phyloP scores from a whole-genome alignment of 1,140 invertebrate genomes.

The Potamilus streckersoni region DNA sequence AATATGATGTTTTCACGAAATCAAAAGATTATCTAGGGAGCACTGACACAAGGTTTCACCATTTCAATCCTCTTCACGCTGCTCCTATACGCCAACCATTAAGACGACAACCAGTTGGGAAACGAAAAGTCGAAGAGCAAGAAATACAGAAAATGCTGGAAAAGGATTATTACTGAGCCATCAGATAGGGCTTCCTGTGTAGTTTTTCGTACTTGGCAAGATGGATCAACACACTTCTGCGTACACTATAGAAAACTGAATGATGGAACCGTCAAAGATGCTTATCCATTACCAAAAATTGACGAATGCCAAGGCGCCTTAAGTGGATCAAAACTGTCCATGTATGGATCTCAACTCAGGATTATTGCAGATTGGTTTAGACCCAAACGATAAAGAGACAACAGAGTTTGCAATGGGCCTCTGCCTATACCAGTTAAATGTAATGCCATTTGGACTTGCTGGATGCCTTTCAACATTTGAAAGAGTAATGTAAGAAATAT shows the following conservation, averaged over 20 bases:
- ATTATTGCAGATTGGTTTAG: slow-evolving; percentile 55
- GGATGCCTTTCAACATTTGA: slow-evolving; percentile 38
- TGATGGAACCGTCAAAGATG: slow-evolving; percentile 21
- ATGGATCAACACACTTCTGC: slow-evolving; percentile 69
- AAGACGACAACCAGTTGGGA: too few species aligned
- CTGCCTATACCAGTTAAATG: neutral
- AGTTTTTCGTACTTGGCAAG: slow-evolving; percentile 67
- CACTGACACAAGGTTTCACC: too few species aligned
- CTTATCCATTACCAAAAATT: slow-evolving; percentile 36
- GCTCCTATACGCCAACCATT: too few species aligned
- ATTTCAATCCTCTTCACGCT: too few species aligned
- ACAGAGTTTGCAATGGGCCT: slow-evolving; percentile 33
- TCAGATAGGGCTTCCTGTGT: slow-evolving; percentile 59
- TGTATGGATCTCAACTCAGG: slow-evolving; percentile 25
- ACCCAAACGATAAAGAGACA: slow-evolving; percentile 49
- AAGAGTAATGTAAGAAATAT: too few species aligned
- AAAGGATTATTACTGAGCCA: too few species aligned
- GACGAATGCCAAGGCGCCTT: slow-evolving; percentile 26
- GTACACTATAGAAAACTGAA: slow-evolving; percentile 67
- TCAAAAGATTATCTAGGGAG: too few species aligned
- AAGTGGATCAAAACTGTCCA: neutral
- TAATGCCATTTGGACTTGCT: slow-evolving; percentile 26
- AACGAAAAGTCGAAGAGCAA: too few species aligned
- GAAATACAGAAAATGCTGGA: too few species aligned
- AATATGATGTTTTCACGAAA: too few species aligned